phyloP scores from a whole-genome alignment of 2,113 vertebrate genomes.

The Hipposideros armiger region DNA sequence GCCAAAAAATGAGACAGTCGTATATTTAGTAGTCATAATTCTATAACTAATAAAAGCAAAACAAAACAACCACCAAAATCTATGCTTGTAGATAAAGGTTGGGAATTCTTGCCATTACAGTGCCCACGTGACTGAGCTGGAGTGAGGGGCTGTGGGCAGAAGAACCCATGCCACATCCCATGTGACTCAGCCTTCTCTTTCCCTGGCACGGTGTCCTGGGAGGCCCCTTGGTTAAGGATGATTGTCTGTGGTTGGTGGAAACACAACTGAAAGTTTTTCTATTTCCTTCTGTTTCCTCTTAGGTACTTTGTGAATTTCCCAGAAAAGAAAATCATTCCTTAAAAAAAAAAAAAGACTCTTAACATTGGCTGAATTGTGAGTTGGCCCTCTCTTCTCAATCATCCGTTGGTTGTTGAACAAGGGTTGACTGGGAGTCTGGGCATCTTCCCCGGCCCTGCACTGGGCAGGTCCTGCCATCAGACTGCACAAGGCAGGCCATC shows the following conservation, averaged over 20 bases:
- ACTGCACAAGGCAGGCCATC: fast-evolving
- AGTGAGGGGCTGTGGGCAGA: background rate
- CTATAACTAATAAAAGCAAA: background rate
- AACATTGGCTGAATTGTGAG: background rate
- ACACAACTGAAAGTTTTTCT: background rate
- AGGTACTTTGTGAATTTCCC: background rate
- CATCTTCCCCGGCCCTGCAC: background rate
- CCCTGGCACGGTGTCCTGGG: background rate
- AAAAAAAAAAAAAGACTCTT: background rate
- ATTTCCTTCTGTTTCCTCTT: background rate
- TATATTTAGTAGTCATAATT: background rate
- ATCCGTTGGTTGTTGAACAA: background rate
- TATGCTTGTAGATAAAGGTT: fast-evolving
- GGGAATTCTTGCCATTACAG: fast-evolving
- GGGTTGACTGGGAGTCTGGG: background rate
- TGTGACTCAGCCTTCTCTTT: background rate
- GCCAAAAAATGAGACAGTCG: background rate
- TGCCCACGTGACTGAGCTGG: fast-evolving
- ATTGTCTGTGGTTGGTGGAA: background rate
- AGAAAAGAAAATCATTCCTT: background rate
- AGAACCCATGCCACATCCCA: background rate
- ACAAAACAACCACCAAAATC: background rate
- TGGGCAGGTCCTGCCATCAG: background rate
- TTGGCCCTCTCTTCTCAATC: background rate
- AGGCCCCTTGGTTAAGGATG: background rate